Percentiles rank a stretch among this genome's conserved stretches.
These are phyloP conservation scores for Scaptomyza polygonia DNA, from an alignment of 2,888 invertebrate genomes.

Conservation along the genomic window DNA sequence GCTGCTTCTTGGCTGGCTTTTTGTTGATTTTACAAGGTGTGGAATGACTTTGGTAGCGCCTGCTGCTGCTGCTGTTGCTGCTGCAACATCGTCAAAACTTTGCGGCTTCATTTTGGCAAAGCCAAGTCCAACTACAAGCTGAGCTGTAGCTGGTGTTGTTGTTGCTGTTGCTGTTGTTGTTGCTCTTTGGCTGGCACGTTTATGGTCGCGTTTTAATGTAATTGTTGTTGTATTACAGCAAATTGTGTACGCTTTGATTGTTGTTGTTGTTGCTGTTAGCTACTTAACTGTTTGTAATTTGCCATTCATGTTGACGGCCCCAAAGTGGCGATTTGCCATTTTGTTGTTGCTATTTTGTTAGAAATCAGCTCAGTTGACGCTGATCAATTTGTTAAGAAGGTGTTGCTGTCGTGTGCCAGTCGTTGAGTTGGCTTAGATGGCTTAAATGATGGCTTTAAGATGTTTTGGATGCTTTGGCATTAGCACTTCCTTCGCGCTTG, in stretches of 20 bases:
- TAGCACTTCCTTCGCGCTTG: conserved; percentile 10
- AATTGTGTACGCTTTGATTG: conserved; percentile 67
- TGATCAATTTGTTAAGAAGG: conserved; percentile 62
- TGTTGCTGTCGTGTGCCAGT: conserved; percentile 70
- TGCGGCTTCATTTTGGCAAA: conserved; percentile 59
- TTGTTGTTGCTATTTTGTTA: conserved; percentile 38
- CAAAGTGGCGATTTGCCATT: conserved; percentile 70
- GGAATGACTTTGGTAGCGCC: conserved; percentile 81
- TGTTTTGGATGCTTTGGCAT: conserved; percentile 12
- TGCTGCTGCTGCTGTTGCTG: conserved; percentile 29
- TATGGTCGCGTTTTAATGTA: conserved; percentile 81
- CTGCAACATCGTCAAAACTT: conserved; percentile 65
- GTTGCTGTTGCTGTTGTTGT: conserved; percentile 28
- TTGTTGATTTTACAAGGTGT: conserved; percentile 80
- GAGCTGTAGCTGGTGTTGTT: conserved; percentile 32
- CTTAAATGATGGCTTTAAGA: not conserved
- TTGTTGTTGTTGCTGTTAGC: conserved; percentile 52
- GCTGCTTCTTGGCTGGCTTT: conserved; percentile 60
- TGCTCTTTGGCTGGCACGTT: conserved; percentile 61
- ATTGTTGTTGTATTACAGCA: conserved; percentile 81
- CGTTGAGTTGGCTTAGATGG: conserved; percentile 1
- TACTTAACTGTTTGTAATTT: conserved; percentile 69
- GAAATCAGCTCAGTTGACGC: conserved; percentile 57
- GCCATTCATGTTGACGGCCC: conserved; percentile 75
- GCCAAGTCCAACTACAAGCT: conserved; percentile 46